A percentile compares a stretch with the other conserved stretches of the same genome.
Evolutionary conservation across 1,140 invertebrate genomes (phyloP).

Genomic region (Pantala flavescens): DNA sequence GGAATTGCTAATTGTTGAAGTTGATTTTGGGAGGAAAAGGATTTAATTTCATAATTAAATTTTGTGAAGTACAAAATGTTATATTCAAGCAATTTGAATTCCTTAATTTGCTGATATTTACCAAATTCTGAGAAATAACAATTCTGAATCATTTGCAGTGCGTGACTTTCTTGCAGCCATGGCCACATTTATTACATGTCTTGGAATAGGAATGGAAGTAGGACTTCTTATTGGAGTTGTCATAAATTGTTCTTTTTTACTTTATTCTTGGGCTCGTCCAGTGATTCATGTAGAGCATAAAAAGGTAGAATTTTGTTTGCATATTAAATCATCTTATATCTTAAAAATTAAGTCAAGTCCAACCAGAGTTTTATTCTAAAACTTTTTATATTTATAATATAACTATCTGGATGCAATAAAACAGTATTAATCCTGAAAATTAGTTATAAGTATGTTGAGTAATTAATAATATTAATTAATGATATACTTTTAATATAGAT

Average conservation of each 20-base stretch:
- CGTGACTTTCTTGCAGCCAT: conserved; percentile 36
- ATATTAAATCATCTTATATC: no score
- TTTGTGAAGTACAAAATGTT: no score
- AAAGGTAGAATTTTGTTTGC: conserved; percentile 40
- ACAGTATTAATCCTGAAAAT: background rate
- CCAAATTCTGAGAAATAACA: no score
- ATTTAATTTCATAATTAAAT: no score
- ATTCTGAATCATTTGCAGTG: conserved; percentile 28
- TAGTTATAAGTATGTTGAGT: background rate
- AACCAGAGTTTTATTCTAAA: conserved; percentile 10
- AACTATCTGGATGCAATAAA: background rate
- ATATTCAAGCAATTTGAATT: no score
- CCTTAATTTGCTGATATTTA: no score
- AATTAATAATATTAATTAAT: background rate
- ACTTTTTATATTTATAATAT: background rate
- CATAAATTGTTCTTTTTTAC: conserved; percentile 37
- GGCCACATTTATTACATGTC: conserved; percentile 38
- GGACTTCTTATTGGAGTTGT: conserved; percentile 42
- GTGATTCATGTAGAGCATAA: conserved; percentile 30
- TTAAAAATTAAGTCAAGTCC: conserved; percentile 34
- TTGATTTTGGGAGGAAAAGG: no score
- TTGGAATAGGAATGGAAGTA: conserved; percentile 40
- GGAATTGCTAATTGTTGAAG: no score
- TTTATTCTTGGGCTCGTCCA: conserved; percentile 40
- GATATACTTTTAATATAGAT: no score